Base-by-base conservation (phyloP, 2,797 vertebrate species). In the Taeniopygia guttata region DNA sequence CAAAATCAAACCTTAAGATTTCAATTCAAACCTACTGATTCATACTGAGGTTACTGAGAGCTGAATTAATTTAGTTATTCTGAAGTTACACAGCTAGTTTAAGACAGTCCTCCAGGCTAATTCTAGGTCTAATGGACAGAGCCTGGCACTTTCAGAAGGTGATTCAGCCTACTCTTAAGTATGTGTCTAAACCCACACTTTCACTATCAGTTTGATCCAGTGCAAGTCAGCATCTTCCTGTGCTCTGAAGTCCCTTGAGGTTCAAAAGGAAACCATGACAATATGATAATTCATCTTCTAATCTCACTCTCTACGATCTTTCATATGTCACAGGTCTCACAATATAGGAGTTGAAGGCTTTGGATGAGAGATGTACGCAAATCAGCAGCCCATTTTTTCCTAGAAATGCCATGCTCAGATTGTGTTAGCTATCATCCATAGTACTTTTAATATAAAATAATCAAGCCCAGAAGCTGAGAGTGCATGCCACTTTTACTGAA, bases 261-360 rank as follows among this genome's bases (percentile, higher is more conserved):
- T 94, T 94, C 87, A 92, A 94, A 90, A 64, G 74, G 60, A 95
- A 93, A 84, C 82, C 74, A 96, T 62, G 84, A 87, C 60, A 89
- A 76, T 64, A 72, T 15, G 45, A 68, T 79, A 84, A 91, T 79
- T 91, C 32, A 82, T 67, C 49, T 88, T 79, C 38, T 93, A 93
- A 93, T 79, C 83, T 91, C 49, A n/a, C 45, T 73, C 38, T 76
- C 70, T 75, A 21, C 13, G 52, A 86, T 52, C 30, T 88, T 87
- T 74, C 52, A 25, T 48, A 59, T 90, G 51, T 56, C 88, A 88
- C 40, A 60, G 52, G 83, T 88, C 91, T 73, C 48, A 87, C 0
- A 3, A 85, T 63, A 84, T 2, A 3, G 38, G 54, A 80, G 54
- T 73, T 11, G 4, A 84, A 89, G 60, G 42, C 22, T 83, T 93